Conservation (phyloP, 2,888 invertebrate species). For the Caenorhabditis macrosperma region DNA sequence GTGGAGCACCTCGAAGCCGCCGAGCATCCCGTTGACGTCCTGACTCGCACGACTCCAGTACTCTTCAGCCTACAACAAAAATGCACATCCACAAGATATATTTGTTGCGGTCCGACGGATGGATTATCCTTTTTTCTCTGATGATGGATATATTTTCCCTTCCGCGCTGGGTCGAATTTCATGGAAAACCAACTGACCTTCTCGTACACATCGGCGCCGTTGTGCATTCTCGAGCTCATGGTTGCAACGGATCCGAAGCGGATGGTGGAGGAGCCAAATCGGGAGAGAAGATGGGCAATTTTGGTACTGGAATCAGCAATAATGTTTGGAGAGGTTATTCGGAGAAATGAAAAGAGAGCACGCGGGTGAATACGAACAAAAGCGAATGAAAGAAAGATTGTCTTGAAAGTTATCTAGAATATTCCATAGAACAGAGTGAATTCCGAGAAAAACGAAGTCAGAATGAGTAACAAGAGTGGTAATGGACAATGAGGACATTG, state of each 20-base stretch:
- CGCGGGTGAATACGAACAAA: neutral
- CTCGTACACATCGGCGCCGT: conserved; percentile 49
- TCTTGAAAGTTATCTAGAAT: no score
- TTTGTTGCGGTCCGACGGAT: neutral
- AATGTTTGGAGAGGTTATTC: no score
- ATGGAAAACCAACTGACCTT: conserved; percentile 21
- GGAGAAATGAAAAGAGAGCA: neutral
- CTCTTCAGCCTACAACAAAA: conserved; percentile 71
- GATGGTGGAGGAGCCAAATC: conserved; percentile 12
- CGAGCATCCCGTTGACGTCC: conserved; percentile 86
- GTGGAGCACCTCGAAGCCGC: conserved; percentile 92
- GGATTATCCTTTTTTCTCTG: neutral
- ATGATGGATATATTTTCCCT: no score
- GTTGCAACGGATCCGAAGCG: conserved; percentile 4
- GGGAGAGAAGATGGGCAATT: neutral
- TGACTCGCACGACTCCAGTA: conserved; percentile 75
- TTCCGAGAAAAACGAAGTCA: no score
- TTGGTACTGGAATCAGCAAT: neutral
- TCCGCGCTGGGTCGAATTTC: neutral
- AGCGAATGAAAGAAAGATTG: neutral
- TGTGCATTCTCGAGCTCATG: conserved; percentile 46
- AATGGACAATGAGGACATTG: no score
- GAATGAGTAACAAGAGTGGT: no score
- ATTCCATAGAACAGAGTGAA: no score
- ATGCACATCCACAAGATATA: no score